These are phyloP conservation scores for Drosophila tani DNA, from an alignment of 1,140 invertebrate species.

Conservation along the genomic window DNA sequence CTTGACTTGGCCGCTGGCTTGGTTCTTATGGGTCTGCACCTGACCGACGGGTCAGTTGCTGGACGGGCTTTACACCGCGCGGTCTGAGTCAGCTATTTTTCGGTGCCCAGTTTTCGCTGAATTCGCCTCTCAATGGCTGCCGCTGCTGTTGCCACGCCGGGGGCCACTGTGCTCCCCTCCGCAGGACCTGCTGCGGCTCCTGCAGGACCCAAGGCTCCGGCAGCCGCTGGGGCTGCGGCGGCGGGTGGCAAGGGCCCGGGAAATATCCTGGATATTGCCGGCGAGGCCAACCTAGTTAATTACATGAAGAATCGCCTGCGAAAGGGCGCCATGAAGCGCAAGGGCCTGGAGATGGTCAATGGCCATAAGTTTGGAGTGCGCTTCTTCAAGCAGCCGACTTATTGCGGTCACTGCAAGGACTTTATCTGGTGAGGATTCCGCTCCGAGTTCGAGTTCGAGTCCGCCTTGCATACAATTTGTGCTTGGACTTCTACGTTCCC, in stretches of 20 bases:
- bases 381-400: conserved; percentile 99
- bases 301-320: conserved; percentile 88
- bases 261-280: conserved; percentile 72
- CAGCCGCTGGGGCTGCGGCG: conserved; percentile 33
- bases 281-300: conserved; percentile 78
- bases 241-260: conserved; percentile 48
- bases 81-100: conserved; percentile 31
- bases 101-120: conserved; percentile 1
- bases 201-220: conserved; percentile 24
- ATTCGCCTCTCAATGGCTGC: conserved; percentile 56
- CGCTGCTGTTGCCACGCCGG: conserved; percentile 72
- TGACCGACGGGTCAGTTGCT: conserved; percentile 87
- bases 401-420: conserved; percentile 99
- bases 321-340: conserved; percentile 99
- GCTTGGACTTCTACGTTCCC: background rate
- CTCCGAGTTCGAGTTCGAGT: background rate
- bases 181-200: conserved; percentile 23
- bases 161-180: conserved; percentile 63
- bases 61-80: conserved; percentile 30
- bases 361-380: conserved; percentile 99
- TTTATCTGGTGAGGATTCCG: conserved; percentile 97
- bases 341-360: conserved; percentile 98
- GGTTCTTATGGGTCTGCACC: conserved; percentile 70
- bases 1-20: conserved; percentile 33
- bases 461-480: conserved; percentile 4